These are phyloP conservation scores for Macrostomum cliftonense DNA, from an alignment of 2,888 invertebrate genomes.

Conservation along the genomic window DNA sequence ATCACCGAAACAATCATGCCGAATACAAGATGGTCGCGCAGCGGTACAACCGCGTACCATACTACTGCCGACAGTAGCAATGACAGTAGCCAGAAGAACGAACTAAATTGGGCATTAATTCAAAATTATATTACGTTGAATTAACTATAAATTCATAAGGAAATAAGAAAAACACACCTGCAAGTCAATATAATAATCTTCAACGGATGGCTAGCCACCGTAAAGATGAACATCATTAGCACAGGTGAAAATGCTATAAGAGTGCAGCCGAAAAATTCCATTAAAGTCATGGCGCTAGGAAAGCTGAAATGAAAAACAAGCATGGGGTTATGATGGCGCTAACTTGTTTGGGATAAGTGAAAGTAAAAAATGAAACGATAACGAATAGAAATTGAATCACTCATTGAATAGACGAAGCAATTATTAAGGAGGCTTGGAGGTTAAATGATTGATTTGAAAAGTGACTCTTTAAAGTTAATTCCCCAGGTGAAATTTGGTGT, in stretches of 20 bases:
- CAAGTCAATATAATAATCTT: conserved; percentile 84
- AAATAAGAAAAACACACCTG: conserved; percentile 35
- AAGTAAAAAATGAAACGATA: too few species aligned
- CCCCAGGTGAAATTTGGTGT: too few species aligned
- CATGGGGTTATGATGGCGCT: too few species aligned
- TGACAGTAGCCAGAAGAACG: conserved; percentile 70
- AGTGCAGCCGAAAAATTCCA: conserved; percentile 82
- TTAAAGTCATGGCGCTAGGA: conserved; percentile 69
- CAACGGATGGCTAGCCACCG: conserved; percentile 78
- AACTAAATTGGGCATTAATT: conserved; percentile 28
- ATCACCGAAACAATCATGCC: conserved; percentile 72
- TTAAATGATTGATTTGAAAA: too few species aligned
- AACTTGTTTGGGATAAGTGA: too few species aligned
- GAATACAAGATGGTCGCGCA: conserved; percentile 57
- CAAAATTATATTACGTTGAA: too few species aligned
- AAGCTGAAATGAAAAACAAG: too few species aligned
- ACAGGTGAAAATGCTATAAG: conserved; percentile 82
- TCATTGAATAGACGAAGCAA: too few species aligned
- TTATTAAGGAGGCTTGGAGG: too few species aligned
- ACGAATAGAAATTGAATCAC: too few species aligned
- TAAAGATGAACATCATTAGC: conserved; percentile 69
- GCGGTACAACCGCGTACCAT: conserved; percentile 67
- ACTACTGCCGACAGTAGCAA: conserved; percentile 67
- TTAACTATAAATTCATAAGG: not conserved
- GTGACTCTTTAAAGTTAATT: too few species aligned